Percentiles rank a stretch among this genome's conserved stretches.
phyloP scores from a whole-genome alignment of 2,888 invertebrate genomes.

The Idaea dimidiata region DNA sequence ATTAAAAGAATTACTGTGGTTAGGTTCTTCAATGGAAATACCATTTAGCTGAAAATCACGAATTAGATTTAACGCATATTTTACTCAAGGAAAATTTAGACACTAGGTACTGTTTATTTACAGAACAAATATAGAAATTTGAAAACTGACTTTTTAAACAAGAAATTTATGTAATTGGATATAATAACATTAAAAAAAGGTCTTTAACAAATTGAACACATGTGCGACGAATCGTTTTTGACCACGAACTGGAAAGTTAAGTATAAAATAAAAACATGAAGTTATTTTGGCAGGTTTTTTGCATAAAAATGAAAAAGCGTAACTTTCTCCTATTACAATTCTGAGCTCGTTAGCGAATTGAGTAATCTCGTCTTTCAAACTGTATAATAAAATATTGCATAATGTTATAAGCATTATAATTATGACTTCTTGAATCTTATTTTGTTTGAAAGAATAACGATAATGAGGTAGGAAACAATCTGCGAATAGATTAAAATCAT shows the following conservation, averaged over 20 bases:
- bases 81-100: not conserved
- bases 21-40: conserved; percentile 6
- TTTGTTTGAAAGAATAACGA: not conserved
- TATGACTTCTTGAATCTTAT: not conserved
- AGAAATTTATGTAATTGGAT: not conserved
- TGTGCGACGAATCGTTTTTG: not conserved
- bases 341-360: not conserved
- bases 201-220: not conserved
- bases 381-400: not conserved
- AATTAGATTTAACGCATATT: not conserved
- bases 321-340: not conserved
- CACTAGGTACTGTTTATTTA: not conserved
- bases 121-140: not conserved
- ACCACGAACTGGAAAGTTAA: not conserved
- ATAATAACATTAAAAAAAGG: not conserved
- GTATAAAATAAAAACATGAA: not conserved
- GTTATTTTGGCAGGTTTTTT: not conserved
- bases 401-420: not conserved
- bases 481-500: not conserved
- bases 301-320: not conserved
- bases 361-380: not conserved
- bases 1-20: conserved; percentile 37
- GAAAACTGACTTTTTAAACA: not conserved
- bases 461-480: not conserved
- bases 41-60: not conserved